phyloP scores from a whole-genome alignment of 1,140 invertebrate species.

The Orchesella cincta region DNA sequence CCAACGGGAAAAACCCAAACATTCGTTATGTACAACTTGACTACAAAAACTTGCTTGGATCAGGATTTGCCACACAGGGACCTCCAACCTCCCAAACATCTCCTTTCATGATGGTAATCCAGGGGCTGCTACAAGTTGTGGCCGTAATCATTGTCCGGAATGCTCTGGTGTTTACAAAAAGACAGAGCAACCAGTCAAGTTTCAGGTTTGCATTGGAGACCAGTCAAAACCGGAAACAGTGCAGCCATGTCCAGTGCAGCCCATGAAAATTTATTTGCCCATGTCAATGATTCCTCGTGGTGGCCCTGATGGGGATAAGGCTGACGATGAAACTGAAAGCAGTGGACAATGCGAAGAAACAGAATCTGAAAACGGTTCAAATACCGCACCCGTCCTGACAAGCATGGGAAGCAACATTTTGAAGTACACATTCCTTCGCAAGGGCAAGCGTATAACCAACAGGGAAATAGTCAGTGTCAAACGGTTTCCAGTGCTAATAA shows the following conservation, averaged over 20 bases:
- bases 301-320: not conserved
- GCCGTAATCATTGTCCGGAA: not conserved
- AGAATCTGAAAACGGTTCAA: not conserved
- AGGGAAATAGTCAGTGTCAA: slow-evolving; percentile 8
- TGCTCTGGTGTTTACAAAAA: slow-evolving; percentile 22
- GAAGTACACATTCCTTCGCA: not conserved
- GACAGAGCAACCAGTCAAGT: not conserved
- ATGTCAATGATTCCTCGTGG: not conserved
- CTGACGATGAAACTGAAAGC: not conserved
- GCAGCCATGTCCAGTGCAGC: slow-evolving; percentile 9
- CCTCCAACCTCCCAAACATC: not conserved
- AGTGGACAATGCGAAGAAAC: not conserved
- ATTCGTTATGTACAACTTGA: slow-evolving; percentile 16
- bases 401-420: not conserved
- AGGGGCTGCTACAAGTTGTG: not conserved
- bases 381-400: not conserved
- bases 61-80: slow-evolving; percentile 1
- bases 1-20: slow-evolving; percentile 21
- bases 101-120: slow-evolving; percentile 7
- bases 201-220: slow-evolving; percentile 27
- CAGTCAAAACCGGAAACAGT: not conserved
- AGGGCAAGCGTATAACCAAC: not conserved
- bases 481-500: not conserved
- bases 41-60: slow-evolving; percentile 14
- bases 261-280: slow-evolving; percentile 8